Percentiles rank a stretch among this genome's conserved stretches.
Conservation (phyloP, 2,888 invertebrate species). For the Hemistola chrysoprasaria region DNA sequence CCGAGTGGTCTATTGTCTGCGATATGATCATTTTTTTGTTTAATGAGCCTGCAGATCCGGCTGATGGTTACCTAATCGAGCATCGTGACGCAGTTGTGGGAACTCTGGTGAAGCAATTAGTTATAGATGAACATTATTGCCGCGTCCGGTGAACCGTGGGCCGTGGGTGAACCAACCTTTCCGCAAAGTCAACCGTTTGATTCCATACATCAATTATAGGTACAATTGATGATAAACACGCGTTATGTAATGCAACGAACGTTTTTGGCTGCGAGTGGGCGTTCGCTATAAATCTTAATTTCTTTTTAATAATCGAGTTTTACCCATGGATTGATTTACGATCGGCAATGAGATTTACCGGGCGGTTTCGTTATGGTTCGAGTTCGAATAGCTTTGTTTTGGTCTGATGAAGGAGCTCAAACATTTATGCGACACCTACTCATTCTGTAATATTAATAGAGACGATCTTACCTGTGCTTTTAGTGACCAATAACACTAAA, state of each 20-base stretch:
- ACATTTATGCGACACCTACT: too few relatives aligned
- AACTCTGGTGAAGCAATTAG: constrained; percentile 61
- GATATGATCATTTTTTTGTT: constrained; percentile 73
- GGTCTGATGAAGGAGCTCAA: neutral
- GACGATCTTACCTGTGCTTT: too few relatives aligned
- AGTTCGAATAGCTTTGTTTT: constrained; percentile 6
- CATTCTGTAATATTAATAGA: too few relatives aligned
- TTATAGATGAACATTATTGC: constrained; percentile 34
- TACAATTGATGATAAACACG: constrained; percentile 33
- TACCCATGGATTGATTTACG: constrained; percentile 28
- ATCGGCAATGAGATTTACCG: constrained; percentile 10
- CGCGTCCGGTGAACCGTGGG: constrained; percentile 13
- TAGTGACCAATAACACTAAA: too few relatives aligned
- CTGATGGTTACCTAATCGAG: constrained; percentile 68
- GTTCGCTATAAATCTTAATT: constrained; percentile 29
- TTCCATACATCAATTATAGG: constrained; percentile 43
- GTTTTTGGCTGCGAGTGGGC: constrained; percentile 23
- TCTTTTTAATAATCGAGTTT: constrained; percentile 28
- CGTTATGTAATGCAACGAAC: constrained; percentile 32
- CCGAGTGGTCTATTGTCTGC: constrained; percentile 70
- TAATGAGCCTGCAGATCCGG: constrained; percentile 75
- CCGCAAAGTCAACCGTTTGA: constrained; percentile 39
- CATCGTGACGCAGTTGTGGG: constrained; percentile 68
- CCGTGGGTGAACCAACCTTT: constrained; percentile 36
- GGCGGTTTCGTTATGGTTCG: neutral